A percentile compares a stretch with the other conserved stretches of the same genome.
These are phyloP conservation scores for Melieria omissa DNA, from an alignment of 2,888 invertebrate genomes.

Conservation along the genomic window DNA sequence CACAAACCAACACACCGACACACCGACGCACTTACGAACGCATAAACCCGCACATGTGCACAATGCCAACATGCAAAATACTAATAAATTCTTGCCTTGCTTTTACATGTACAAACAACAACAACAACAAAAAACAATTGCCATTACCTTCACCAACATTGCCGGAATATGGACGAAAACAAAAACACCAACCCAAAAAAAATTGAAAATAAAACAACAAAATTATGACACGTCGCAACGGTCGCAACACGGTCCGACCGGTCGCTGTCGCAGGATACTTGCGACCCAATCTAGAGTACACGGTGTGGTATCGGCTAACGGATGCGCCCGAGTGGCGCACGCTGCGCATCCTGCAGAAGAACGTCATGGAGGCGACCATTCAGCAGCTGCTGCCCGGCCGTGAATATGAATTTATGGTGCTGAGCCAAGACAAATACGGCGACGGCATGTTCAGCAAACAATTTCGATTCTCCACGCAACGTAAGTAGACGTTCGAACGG, in stretches of 20 bases:
- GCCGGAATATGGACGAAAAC: background rate
- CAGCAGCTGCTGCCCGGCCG: conserved; percentile 79
- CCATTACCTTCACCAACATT: background rate
- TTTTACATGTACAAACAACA: conserved; percentile 12
- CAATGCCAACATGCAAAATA: conserved; percentile 1
- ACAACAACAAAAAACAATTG: background rate
- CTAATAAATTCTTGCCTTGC: conserved; percentile 23
- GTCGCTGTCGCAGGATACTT: conserved; percentile 77
- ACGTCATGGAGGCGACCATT: conserved; percentile 82
- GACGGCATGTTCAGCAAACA: conserved; percentile 92
- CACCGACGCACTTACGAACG: no score
- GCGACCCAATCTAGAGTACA: conserved; percentile 82
- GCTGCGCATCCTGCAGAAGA: conserved; percentile 77
- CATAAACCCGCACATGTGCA: no score
- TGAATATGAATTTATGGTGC: conserved; percentile 90
- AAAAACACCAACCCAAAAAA: background rate
- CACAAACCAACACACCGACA: no score
- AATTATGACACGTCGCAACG: no score
- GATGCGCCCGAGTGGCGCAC: conserved; percentile 86
- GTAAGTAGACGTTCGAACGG: conserved; percentile 51
- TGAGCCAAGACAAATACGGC: conserved; percentile 86
- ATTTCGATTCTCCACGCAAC: conserved; percentile 78
- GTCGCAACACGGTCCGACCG: no score
- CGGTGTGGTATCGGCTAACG: conserved; percentile 85
- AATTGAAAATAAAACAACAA: no score